Conservation (phyloP, 1,140 invertebrate genomes). For the Oedothorax gibbosus region DNA sequence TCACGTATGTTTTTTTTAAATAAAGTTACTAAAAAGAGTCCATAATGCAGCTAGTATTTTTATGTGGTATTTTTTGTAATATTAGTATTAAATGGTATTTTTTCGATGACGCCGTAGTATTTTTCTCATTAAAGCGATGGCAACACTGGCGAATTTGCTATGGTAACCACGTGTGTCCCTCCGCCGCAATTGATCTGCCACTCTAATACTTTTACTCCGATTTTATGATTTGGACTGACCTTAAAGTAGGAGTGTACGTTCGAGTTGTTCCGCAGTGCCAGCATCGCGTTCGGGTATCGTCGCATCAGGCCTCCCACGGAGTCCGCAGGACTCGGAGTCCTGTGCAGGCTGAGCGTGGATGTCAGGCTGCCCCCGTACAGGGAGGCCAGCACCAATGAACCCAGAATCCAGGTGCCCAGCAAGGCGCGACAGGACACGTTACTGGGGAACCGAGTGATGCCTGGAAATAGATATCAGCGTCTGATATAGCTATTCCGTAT, state of each 20-base stretch:
- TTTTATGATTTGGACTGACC: background rate
- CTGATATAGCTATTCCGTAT: too few relatives aligned
- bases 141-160: background rate
- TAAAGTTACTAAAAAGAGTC: too few relatives aligned
- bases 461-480: background rate
- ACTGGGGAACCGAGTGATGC: background rate
- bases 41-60: too few relatives aligned
- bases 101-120: too few relatives aligned
- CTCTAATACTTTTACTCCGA: too few relatives aligned
- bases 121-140: too few relatives aligned
- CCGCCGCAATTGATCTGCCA: background rate
- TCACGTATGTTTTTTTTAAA: too few relatives aligned
- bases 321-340: constrained; percentile 1
- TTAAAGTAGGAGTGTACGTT: constrained; percentile 43
- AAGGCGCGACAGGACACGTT: background rate
- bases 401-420: constrained; percentile 32
- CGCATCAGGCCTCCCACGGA: background rate
- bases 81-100: too few relatives aligned
- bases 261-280: constrained; percentile 35
- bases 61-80: too few relatives aligned
- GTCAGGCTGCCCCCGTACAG: constrained; percentile 41
- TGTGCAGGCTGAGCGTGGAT: constrained; percentile 36
- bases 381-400: constrained; percentile 13
- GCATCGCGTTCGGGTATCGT: constrained; percentile 4
- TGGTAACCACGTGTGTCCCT: background rate